phyloP scores from a whole-genome alignment of 2,888 invertebrate genomes.

The Desoria tigrina region DNA sequence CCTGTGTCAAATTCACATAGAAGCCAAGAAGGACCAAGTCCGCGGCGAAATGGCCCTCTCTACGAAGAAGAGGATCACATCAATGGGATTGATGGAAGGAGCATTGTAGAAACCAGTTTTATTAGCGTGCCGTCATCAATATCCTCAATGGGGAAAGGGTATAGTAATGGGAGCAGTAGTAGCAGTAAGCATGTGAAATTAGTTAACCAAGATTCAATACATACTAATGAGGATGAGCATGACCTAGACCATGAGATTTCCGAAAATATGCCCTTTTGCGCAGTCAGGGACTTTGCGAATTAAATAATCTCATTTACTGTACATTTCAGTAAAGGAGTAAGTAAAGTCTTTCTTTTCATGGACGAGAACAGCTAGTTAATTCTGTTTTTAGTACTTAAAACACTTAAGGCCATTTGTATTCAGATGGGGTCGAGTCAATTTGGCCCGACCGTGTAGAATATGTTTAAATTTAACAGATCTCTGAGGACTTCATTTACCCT shows the following conservation, averaged over 20 bases:
- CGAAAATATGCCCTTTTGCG: constrained; percentile 44
- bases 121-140: constrained; percentile 28
- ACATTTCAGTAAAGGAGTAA: background rate
- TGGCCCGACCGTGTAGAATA: too few species aligned
- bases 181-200: background rate
- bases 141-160: too few species aligned
- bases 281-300: too few species aligned
- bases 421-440: too few species aligned
- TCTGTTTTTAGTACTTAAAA: too few species aligned
- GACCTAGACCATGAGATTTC: constrained; percentile 41
- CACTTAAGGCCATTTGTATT: too few species aligned
- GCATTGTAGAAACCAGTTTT: constrained; percentile 47
- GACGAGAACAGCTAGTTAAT: too few species aligned
- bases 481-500: too few species aligned
- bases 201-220: background rate
- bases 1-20: constrained; percentile 6
- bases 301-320: too few species aligned
- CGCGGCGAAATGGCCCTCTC: constrained; percentile 11
- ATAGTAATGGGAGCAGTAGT: background rate
- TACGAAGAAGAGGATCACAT: constrained; percentile 30
- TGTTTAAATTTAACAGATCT: too few species aligned
- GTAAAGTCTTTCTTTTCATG: too few species aligned
- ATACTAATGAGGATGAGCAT: constrained; percentile 27
- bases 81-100: constrained; percentile 34
- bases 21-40: constrained; percentile 17